A percentile compares a stretch with the other conserved stretches of the same genome.
Evolutionary conservation across 2,797 vertebrate genomes (phyloP).

Genomic region (Danio jaintianensis): DNA sequence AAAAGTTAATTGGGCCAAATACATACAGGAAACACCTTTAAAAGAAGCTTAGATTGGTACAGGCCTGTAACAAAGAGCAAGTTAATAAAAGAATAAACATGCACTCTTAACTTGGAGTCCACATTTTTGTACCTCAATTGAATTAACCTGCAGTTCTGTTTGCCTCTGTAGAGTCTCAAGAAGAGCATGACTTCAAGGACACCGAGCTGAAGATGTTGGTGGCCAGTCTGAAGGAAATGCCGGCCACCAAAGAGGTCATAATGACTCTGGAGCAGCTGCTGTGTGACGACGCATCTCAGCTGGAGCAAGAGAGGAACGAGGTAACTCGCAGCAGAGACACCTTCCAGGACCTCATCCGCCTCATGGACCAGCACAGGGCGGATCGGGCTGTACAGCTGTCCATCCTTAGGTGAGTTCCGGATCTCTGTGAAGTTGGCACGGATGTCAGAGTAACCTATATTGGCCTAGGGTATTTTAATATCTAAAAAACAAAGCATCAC

Average conservation of each 20-base stretch:
- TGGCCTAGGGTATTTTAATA: too few relatives aligned
- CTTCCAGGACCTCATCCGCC: constrained; percentile 85
- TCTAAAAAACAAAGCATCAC: too few relatives aligned
- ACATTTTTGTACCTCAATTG: neutral
- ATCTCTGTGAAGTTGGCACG: too few relatives aligned
- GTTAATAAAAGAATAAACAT: neutral
- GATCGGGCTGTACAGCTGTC: constrained; percentile 84
- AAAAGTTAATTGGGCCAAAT: neutral
- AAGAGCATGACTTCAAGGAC: constrained; percentile 77
- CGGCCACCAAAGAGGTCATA: constrained; percentile 84
- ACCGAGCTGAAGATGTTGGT: constrained; percentile 79
- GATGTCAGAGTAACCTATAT: too few relatives aligned
- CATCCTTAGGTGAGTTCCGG: constrained; percentile 77
- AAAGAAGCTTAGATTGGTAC: neutral
- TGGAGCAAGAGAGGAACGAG: constrained; percentile 73
- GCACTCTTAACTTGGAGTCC: neutral
- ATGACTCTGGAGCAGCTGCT: constrained; percentile 88
- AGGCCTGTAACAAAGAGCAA: neutral
- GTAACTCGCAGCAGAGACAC: constrained; percentile 81
- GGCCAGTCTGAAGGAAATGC: constrained; percentile 77
- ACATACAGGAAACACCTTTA: neutral
- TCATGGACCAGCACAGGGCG: constrained; percentile 83
- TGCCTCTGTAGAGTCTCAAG: constrained; percentile 63
- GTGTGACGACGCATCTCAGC: constrained; percentile 70
- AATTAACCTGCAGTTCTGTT: neutral